phyloP scores from a whole-genome alignment of 92 coral and sea anemone species.

The Actinostola sp. region DNA sequence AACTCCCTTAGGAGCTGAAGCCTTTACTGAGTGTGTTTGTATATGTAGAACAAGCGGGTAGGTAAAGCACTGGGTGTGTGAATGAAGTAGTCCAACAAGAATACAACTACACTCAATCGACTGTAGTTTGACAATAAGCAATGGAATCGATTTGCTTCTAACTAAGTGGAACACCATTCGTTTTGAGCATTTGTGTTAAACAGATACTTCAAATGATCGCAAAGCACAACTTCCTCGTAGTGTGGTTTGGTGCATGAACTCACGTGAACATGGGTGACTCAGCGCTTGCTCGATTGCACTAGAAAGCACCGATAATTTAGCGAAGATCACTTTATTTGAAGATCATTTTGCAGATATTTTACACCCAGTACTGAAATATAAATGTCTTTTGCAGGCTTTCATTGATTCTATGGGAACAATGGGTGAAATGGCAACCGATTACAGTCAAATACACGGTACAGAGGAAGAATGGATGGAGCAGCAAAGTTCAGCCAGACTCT shows the following conservation, averaged over 20 bases:
- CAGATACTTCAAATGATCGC: neutral
- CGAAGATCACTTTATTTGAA: neutral
- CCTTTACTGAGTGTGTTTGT: neutral
- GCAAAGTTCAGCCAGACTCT: constrained; percentile 90
- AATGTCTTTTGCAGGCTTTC: constrained; percentile 61
- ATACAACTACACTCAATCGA: neutral
- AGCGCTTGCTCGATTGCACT: constrained; percentile 8
- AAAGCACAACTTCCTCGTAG: neutral
- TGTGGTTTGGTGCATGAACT: no score
- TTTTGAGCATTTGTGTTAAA: neutral
- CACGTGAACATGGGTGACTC: no score
- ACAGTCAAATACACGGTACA: constrained; percentile 54
- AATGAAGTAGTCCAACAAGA: neutral
- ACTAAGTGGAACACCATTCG: neutral
- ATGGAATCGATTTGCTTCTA: constrained; percentile 4
- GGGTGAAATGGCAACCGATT: constrained; percentile 78
- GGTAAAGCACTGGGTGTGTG: neutral
- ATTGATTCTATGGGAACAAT: constrained; percentile 94
- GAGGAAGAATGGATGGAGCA: constrained; percentile 96
- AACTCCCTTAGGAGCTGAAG: constrained; percentile 21
- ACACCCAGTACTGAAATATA: neutral
- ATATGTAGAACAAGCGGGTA: constrained; percentile 19
- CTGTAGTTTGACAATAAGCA: neutral
- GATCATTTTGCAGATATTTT: neutral
- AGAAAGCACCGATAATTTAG: neutral